Conservation (phyloP, 2,888 invertebrate species). For the Aproaerema taeniolella region DNA sequence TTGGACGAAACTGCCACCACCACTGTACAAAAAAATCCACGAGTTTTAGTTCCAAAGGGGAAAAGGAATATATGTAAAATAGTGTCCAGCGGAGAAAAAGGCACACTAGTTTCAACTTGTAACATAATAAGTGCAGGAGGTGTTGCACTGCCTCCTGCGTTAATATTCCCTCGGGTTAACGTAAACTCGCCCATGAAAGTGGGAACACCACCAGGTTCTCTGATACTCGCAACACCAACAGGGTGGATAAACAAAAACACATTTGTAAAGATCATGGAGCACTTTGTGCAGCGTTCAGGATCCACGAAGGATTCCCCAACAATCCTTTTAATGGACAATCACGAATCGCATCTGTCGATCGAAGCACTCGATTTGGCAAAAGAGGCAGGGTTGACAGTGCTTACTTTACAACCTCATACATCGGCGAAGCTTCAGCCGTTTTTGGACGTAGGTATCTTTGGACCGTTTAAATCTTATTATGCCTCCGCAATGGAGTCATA, state of each 20-base stretch:
- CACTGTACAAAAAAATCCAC: slow-evolving; percentile 15
- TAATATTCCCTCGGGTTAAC: slow-evolving; percentile 25
- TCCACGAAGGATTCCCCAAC: slow-evolving; percentile 26
- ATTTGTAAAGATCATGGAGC: slow-evolving; percentile 35
- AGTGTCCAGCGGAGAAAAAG: slow-evolving; percentile 29
- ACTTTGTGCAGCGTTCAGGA: slow-evolving; percentile 33
- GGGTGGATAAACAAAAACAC: slow-evolving; percentile 40
- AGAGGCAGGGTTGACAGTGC: slow-evolving; percentile 1
- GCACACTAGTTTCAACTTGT: slow-evolving; percentile 27
- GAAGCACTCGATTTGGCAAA: slow-evolving; percentile 8
- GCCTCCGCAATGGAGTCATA: too few relatives aligned
- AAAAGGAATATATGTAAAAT: slow-evolving; percentile 19
- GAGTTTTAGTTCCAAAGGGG: slow-evolving; percentile 15
- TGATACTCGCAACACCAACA: slow-evolving; percentile 33
- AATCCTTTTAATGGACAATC: slow-evolving; percentile 27
- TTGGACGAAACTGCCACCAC: slow-evolving; percentile 16
- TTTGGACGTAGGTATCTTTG: slow-evolving; percentile 11
- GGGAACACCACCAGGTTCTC: slow-evolving; percentile 36
- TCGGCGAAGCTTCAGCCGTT: neutral
- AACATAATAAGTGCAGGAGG: slow-evolving; percentile 17
- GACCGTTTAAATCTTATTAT: slow-evolving; percentile 10
- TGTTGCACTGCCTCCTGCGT: slow-evolving; percentile 29
- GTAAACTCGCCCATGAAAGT: slow-evolving; percentile 3
- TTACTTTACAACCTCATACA: slow-evolving; percentile 3
- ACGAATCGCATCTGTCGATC: slow-evolving; percentile 13